Evolutionary conservation across 2,888 invertebrate genomes (phyloP).

Genomic region (Nomada lathburiana): DNA sequence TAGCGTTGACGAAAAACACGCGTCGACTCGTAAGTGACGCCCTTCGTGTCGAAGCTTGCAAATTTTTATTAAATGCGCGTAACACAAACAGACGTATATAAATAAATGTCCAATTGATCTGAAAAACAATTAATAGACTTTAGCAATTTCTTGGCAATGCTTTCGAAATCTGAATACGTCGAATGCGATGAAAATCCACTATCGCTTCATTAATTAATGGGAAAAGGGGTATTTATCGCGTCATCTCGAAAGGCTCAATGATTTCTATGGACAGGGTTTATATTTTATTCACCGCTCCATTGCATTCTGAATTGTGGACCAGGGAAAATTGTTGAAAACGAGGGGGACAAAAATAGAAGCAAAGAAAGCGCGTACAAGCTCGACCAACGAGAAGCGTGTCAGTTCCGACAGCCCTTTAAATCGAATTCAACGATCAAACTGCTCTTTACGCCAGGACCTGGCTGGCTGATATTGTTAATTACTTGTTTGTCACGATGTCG

Average conservation of each 20-base stretch:
- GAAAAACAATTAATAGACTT: too few species aligned
- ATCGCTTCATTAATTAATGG: not conserved
- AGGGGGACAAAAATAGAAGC: not conserved
- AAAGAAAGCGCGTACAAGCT: not conserved
- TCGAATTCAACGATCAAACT: constrained; percentile 51
- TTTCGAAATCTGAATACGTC: not conserved
- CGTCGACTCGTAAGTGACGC: not conserved
- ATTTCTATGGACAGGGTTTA: constrained; percentile 26
- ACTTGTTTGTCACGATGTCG: constrained; percentile 56
- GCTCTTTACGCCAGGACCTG: constrained; percentile 43
- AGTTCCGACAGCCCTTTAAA: constrained; percentile 42
- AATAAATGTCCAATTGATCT: too few species aligned
- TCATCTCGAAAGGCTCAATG: constrained; percentile 15
- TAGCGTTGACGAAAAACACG: not conserved
- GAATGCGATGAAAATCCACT: constrained; percentile 26
- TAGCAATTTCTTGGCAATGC: constrained; percentile 1
- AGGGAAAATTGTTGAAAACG: constrained; percentile 25
- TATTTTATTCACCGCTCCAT: constrained; percentile 52
- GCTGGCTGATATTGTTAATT: constrained; percentile 52
- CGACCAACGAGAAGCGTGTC: not conserved
- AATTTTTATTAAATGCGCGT: not conserved
- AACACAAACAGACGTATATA: not conserved
- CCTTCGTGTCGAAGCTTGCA: not conserved
- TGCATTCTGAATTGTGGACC: constrained; percentile 7
- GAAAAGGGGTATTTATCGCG: constrained; percentile 3